Base-by-base conservation (phyloP, 1,140 invertebrate species). In the Drosophila gunungcola region DNA sequence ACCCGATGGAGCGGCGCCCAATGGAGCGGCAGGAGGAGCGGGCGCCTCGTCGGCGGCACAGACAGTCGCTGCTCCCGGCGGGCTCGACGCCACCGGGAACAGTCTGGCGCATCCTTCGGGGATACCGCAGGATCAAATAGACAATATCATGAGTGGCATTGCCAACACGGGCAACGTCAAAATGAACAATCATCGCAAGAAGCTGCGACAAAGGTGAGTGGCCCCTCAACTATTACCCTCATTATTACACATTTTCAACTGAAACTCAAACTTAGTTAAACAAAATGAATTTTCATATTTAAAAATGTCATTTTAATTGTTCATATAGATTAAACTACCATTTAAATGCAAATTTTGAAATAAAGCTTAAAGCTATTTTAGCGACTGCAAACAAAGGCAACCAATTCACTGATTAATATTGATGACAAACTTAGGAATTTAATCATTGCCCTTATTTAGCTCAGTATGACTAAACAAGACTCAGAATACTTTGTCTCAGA, bases 141-240 rank as follows among this genome's bases (percentile, higher is more conserved):
- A 96, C 92, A 96, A 96, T 92, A 97, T 97, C 64, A 95, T 96
- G 95, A 95, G 96, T 39, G 95, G 96, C 38, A 95, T 97, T 92
- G 95, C 95, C 92, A 96, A 95, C 86, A 96, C 96, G 0, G 95
- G 95, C 16, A 95, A 95, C 58, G 95, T 96, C 51, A 94, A 95
- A 78, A 94, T 96, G 72, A 96, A 96, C 91, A 96, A 96, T 93
- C 95, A 96, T 91, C 94, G 95, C 78, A 94, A 95, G 76, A 97
- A 96, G 92, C 92, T 97, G 56, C 95, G 96, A 81, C 96, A 96
- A 92, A 95, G 96, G 96, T 96, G 92, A 92, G 77, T 70, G 34
- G 4, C 10, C 1, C 3, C 3, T 41, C 1, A 45, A 25, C 3
- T 1, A 21, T 2, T 25, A 29, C 3, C 29, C 12, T 27, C 25